These are phyloP conservation scores for Amphiprion percula DNA, from an alignment of 2,113 vertebrate species.

Conservation along the genomic window DNA sequence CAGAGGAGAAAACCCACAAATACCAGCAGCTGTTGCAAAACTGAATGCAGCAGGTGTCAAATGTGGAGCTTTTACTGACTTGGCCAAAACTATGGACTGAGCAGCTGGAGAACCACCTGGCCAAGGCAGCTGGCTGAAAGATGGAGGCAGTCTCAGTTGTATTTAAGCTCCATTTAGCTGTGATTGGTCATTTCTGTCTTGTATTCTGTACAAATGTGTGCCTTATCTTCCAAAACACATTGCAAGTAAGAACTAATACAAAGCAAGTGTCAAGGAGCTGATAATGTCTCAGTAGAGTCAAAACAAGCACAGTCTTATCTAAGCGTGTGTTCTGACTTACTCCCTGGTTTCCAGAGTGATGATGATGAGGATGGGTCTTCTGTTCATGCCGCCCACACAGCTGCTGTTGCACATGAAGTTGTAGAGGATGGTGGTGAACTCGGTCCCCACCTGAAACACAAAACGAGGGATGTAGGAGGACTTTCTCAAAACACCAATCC, in stretches of 20 bases:
- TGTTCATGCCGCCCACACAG: slow-evolving; percentile 99
- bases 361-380: slow-evolving; percentile 97
- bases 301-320: neutral
- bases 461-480: neutral
- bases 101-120: too few species aligned
- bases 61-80: too few species aligned
- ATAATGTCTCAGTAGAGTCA: neutral
- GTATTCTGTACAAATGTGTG: neutral
- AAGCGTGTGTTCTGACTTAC: slow-evolving; percentile 82
- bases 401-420: slow-evolving; percentile 99
- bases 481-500: neutral
- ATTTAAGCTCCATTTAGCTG: neutral
- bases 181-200: neutral
- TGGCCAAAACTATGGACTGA: too few species aligned
- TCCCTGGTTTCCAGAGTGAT: slow-evolving; percentile 96
- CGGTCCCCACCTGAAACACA: slow-evolving; percentile 92
- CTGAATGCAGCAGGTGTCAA: too few species aligned
- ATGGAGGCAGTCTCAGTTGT: neutral
- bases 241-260: neutral
- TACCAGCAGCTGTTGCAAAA: too few species aligned
- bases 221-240: neutral
- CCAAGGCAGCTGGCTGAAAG: too few species aligned
- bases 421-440: slow-evolving; percentile 98
- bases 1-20: too few species aligned
- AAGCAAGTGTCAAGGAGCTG: neutral